These are phyloP conservation scores for Apis laboriosa DNA, from an alignment of 1,140 invertebrate species.

Conservation along the genomic window DNA sequence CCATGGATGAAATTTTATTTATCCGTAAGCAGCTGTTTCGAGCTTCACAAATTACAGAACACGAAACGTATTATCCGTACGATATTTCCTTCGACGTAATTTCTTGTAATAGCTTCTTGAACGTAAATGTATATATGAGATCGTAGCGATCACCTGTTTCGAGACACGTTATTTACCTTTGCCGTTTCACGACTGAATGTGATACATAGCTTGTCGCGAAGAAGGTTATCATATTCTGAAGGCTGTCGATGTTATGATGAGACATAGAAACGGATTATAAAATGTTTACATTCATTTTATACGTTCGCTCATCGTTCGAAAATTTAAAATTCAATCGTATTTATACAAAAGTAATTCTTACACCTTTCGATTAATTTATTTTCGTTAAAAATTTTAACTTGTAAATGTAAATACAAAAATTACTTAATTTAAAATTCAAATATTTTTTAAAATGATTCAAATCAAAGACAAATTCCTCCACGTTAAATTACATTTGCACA, in stretches of 20 bases:
- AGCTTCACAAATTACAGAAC: not conserved
- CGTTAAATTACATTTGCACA: too few relatives aligned
- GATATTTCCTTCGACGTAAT: not conserved
- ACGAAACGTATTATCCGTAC: not conserved
- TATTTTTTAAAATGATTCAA: too few relatives aligned
- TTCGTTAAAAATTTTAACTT: too few relatives aligned
- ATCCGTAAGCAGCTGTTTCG: not conserved
- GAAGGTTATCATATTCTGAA: constrained; percentile 13
- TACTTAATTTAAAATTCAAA: too few relatives aligned
- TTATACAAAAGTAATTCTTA: too few relatives aligned
- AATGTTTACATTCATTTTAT: too few relatives aligned
- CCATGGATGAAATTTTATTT: not conserved
- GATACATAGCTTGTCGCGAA: not conserved
- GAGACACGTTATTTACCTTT: constrained; percentile 4
- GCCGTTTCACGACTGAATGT: not conserved
- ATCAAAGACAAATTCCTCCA: too few relatives aligned
- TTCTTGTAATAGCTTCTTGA: not conserved
- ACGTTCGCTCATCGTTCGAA: too few relatives aligned
- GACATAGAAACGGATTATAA: too few relatives aligned
- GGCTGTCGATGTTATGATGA: constrained; percentile 1
- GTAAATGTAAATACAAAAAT: too few relatives aligned
- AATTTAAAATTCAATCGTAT: too few relatives aligned
- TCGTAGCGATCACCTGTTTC: constrained; percentile 22
- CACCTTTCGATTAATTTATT: too few relatives aligned
- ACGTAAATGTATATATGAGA: not conserved